Evolutionary conservation across 2,797 vertebrate species (phyloP), one percentile per base, ranked within the genome.

Genomic region (Cuniculus paca): DNA sequence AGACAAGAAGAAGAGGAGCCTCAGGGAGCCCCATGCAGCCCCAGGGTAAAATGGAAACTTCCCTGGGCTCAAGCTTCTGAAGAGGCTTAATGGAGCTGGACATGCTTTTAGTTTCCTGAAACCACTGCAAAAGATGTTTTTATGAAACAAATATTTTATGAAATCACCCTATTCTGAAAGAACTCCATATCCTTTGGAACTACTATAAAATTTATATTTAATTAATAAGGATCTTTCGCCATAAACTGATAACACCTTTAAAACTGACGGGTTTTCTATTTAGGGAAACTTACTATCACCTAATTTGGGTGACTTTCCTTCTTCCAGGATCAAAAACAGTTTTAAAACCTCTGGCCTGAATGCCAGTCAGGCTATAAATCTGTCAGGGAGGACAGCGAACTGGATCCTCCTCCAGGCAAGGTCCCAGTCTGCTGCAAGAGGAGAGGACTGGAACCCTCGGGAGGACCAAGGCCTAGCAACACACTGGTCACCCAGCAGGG

Each of bases 371-470:
- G 42, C 79, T 58, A 45, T 77, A 36, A 52, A 95, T 61, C 89
- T 87, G 6, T 54, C 48, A 82, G 82, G 0, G 2, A 91, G 58
- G 88, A 16, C 34, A 68, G 0, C 0, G 50, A 39, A 82, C 56
- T 88, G 85, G 91, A 88, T 88, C 93, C 34, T 97, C 77, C 83
- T 48, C 70, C 11, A 74, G 93, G 72, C 58, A 85, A 34, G 83
- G 89, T 5, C 58, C 79, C 81, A 2, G 63, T 68, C 91, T 79
- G 28, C 2, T 2, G 54, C 0, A 0, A 60, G 36, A 96, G 52
- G 28, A 63, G 0, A 6, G 6, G 22, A 34, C 36, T 20, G 8
- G 36, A 93, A 80, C 48, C 48, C 85, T 16, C 5, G 42, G 72
- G 92, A 63, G 24, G 81, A 56, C 83, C 24, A 0, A 7, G 45